These are phyloP conservation scores for Sminthurides aquaticus DNA, from an alignment of 2,888 invertebrate species.

Conservation along the genomic window DNA sequence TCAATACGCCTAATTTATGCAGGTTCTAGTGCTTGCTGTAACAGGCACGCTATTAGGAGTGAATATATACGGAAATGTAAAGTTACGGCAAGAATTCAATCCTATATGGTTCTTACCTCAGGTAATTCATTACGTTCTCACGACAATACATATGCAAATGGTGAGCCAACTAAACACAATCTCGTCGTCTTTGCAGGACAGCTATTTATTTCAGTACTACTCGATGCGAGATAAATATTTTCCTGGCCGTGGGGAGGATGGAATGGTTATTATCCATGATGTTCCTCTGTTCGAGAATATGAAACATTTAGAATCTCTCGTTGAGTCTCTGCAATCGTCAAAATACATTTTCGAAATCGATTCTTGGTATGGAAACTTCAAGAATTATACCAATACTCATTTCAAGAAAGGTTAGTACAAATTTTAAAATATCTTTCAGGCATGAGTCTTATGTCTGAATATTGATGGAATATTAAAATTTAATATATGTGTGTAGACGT, in stretches of 20 bases:
- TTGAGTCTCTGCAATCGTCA: slow-evolving; percentile 24
- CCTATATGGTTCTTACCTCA: slow-evolving; percentile 47
- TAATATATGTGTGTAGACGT: slow-evolving; percentile 38
- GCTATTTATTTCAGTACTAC: slow-evolving; percentile 46
- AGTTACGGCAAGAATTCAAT: slow-evolving; percentile 48
- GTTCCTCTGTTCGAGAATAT: slow-evolving; percentile 29
- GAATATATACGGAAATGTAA: slow-evolving; percentile 45
- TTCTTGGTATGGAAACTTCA: slow-evolving; percentile 37
- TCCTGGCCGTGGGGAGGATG: slow-evolving; percentile 45
- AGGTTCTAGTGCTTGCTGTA: slow-evolving; percentile 45
- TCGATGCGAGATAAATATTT: slow-evolving; percentile 45
- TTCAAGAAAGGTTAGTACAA: slow-evolving; percentile 32
- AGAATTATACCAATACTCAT: slow-evolving; percentile 32
- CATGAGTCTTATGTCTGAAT: no score
- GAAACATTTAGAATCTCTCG: slow-evolving; percentile 28
- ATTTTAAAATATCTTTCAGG: slow-evolving; percentile 6
- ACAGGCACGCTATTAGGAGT: slow-evolving; percentile 44
- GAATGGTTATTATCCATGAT: slow-evolving; percentile 30
- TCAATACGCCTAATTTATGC: slow-evolving; percentile 12
- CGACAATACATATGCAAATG: background rate
- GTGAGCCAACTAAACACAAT: background rate
- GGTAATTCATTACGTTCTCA: background rate
- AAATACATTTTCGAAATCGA: slow-evolving; percentile 32
- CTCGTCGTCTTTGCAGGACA: slow-evolving; percentile 38
- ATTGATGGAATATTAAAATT: background rate